Evolutionary conservation across 2,797 vertebrate genomes (phyloP), one percentile per base, ranked within the genome.

Genomic region (Alauda arvensis): DNA sequence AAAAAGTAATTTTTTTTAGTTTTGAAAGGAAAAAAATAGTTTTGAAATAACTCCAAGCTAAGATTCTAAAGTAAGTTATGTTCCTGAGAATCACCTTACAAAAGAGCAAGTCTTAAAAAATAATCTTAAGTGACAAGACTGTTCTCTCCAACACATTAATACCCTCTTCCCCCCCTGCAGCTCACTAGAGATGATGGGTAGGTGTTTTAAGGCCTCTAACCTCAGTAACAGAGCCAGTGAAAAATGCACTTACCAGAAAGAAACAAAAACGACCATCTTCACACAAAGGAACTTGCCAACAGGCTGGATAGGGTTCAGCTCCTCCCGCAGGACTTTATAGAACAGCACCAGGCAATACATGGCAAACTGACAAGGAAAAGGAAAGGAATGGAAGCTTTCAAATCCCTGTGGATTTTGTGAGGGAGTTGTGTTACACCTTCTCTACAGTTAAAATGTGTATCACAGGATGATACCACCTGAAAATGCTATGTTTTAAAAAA

Each of bases 321-420:
- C 99, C 79, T 99, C 98, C 91, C 98, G 98, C 9, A 99, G 96
- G 23, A 99, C 98, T 96, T 98, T 98, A 94, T 99, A 99, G 96
- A 99, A 99, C 80, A 99, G 97, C 95, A 99, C 98, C 90, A 99
- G 97, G 93, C 99, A 99, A 95, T 99, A 99, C 99, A 99, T 99
- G 82, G 99, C 99, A 97, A 99, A 99, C 99, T 99, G 93, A 53
- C 62, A 95, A 80, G 67, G 78, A 91, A 88, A 57, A 85, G 62
- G 72, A 69, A 76, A 80, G 18, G 1, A 60, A 60, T n/a, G 25
- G 67, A 78, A 68, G 23, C 37, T 74, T 83, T 82, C 16, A 83
- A 81, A 75, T 49, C 18, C 34, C 16, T 46, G 33, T 43, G 69
- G 66, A 23, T 60, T 87, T 84, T 56, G 26, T 43, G 20, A 84